Percentiles rank a stretch among this genome's conserved stretches.
These are phyloP conservation scores for Linurgus olivaceus DNA, from an alignment of 2,797 vertebrate genomes.

Conservation along the genomic window DNA sequence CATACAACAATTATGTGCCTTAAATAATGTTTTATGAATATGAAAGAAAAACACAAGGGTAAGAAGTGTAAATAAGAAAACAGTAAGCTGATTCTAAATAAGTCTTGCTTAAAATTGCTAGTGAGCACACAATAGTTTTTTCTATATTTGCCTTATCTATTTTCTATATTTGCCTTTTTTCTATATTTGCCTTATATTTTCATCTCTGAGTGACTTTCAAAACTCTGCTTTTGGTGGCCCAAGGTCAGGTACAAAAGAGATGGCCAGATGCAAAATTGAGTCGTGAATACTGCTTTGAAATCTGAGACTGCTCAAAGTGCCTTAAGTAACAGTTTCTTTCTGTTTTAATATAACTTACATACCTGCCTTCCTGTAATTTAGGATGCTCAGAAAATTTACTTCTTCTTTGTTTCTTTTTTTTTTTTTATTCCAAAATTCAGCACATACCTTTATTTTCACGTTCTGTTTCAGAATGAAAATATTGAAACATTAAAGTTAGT, in stretches of 20 bases:
- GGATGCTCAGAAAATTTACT: neutral
- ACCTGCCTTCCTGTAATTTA: neutral
- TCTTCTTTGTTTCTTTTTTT: neutral
- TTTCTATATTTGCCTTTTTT: neutral
- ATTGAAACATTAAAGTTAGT: neutral
- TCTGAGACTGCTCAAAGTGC: neutral
- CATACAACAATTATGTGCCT: neutral
- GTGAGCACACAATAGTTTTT: neutral
- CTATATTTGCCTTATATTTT: neutral
- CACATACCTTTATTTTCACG: neutral
- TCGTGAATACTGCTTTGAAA: neutral
- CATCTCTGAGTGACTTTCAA: neutral
- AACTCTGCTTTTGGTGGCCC: neutral
- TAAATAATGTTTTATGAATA: conserved; percentile 2
- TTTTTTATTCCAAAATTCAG: neutral
- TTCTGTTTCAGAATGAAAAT: neutral
- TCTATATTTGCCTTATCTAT: neutral
- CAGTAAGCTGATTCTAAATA: neutral
- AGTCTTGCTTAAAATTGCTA: neutral
- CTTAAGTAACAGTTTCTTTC: neutral
- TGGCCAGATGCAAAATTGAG: neutral
- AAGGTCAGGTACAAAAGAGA: neutral
- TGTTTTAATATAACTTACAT: neutral
- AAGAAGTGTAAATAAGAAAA: conserved; percentile 3
- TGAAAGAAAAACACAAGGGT: neutral